A percentile compares a stretch with the other conserved stretches of the same genome.
These are phyloP conservation scores for Sanderia malayensis DNA, from an alignment of 30 jellyfish, hydroid and myxozoan genomes.

Conservation along the genomic window DNA sequence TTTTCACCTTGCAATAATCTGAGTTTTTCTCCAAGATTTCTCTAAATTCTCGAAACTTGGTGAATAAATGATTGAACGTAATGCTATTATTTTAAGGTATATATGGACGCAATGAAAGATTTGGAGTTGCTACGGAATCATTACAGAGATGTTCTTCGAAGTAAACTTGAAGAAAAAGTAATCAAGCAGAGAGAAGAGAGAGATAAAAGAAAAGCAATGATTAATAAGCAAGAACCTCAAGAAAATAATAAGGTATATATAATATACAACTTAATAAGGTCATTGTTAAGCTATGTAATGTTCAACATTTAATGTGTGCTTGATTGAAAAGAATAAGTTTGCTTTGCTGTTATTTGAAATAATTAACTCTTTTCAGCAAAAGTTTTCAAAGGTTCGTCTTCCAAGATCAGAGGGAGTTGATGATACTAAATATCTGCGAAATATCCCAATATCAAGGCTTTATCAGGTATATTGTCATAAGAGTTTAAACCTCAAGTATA, in stretches of 20 bases:
- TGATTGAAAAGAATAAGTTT: too few relatives aligned
- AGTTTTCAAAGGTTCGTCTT: conserved; percentile 26
- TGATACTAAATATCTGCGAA: conserved; percentile 26
- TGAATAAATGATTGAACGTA: too few relatives aligned
- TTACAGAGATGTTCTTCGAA: conserved; percentile 39
- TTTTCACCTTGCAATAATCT: too few relatives aligned
- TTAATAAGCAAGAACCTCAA: conserved; percentile 4
- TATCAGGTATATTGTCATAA: conserved; percentile 18
- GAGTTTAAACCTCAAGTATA: too few relatives aligned
- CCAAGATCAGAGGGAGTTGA: conserved; percentile 39
- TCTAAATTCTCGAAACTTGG: too few relatives aligned
- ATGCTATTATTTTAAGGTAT: too few relatives aligned
- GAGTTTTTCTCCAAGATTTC: too few relatives aligned
- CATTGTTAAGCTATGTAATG: too few relatives aligned
- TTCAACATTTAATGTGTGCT: too few relatives aligned
- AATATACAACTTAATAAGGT: not conserved
- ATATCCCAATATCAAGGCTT: conserved; percentile 23
- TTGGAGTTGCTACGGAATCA: conserved; percentile 55
- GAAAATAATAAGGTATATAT: not conserved
- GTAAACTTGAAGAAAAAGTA: conserved; percentile 49
- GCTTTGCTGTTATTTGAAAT: too few relatives aligned
- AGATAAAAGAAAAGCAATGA: conserved; percentile 19
- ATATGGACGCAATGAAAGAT: conserved; percentile 49
- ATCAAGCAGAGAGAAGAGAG: conserved; percentile 40
- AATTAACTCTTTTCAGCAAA: conserved; percentile 13